Percentiles rank a stretch among this genome's conserved stretches.
Conservation (phyloP, 2,113 vertebrate species). For the Sialia sialis region DNA sequence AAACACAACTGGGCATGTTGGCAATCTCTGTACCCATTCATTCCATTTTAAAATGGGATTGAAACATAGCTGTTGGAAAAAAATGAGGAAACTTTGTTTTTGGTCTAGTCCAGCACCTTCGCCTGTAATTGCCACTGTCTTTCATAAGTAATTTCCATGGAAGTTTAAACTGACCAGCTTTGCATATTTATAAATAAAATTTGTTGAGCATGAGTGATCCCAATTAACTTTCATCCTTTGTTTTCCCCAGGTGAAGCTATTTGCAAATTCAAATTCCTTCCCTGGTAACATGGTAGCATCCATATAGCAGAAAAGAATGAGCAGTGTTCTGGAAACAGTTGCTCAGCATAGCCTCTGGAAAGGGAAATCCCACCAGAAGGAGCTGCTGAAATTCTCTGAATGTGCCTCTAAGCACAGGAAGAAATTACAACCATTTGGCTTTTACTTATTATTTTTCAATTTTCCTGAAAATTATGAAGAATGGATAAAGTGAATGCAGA, state of each 20-base stretch:
- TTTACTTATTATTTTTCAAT: not conserved
- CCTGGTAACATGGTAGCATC: not conserved
- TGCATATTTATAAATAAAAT: not conserved
- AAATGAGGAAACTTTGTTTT: not conserved
- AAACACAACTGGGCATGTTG: not conserved
- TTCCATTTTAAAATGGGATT: not conserved
- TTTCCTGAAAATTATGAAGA: not conserved
- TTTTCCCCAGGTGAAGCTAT: not conserved
- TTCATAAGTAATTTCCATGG: not conserved
- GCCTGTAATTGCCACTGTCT: not conserved
- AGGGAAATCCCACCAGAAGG: not conserved
- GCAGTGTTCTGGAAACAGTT: not conserved
- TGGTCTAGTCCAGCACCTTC: not conserved
- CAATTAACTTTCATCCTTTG: not conserved
- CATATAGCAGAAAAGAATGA: not conserved
- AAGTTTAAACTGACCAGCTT: slow-evolving; percentile 6
- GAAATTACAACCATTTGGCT: not conserved
- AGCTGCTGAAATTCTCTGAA: not conserved
- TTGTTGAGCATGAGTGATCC: not conserved
- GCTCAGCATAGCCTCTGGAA: not conserved
- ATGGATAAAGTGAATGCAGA: not conserved
- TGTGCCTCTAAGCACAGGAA: not conserved
- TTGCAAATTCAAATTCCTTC: not conserved
- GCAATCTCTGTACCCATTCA: not conserved
- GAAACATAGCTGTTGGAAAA: not conserved